Evolutionary conservation across 1,140 invertebrate genomes (phyloP).

Genomic region (Drosophila takahashii): DNA sequence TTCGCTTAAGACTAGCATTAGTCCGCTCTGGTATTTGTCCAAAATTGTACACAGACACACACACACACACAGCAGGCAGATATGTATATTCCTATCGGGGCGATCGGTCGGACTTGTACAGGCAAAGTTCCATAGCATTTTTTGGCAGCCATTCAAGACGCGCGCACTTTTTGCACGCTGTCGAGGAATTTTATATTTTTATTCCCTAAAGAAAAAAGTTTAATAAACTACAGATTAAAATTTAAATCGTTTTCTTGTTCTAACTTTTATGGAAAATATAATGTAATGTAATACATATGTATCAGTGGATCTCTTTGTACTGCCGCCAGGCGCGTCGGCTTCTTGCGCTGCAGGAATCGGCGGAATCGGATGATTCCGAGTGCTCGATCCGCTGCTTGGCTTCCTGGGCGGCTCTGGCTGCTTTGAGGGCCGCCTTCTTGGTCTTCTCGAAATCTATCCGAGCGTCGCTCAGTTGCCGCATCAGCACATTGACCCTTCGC

Average conservation of each 20-base stretch:
- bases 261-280: conserved; percentile 11
- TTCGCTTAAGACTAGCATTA: conserved; percentile 40
- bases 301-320: background rate
- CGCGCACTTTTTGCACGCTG: conserved; percentile 73
- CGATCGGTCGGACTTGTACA: conserved; percentile 69
- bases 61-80: conserved; percentile 10
- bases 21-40: conserved; percentile 49
- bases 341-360: background rate
- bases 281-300: too few species aligned
- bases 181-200: conserved; percentile 84
- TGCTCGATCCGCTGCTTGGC: conserved; percentile 49
- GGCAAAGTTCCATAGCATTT: conserved; percentile 78
- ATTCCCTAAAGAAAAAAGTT: conserved; percentile 84
- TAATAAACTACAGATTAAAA: conserved; percentile 80
- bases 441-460: conserved; percentile 48
- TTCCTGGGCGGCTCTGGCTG: conserved; percentile 52
- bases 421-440: conserved; percentile 48
- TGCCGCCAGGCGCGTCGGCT: background rate
- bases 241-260: conserved; percentile 1
- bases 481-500: conserved; percentile 37
- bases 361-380: background rate
- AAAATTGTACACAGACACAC: conserved; percentile 37
- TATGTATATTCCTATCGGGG: conserved; percentile 37
- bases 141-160: conserved; percentile 82
- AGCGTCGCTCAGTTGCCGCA: conserved; percentile 49